Conservation (phyloP, 1,140 invertebrate genomes). For the Drosophila tropicalis region DNA sequence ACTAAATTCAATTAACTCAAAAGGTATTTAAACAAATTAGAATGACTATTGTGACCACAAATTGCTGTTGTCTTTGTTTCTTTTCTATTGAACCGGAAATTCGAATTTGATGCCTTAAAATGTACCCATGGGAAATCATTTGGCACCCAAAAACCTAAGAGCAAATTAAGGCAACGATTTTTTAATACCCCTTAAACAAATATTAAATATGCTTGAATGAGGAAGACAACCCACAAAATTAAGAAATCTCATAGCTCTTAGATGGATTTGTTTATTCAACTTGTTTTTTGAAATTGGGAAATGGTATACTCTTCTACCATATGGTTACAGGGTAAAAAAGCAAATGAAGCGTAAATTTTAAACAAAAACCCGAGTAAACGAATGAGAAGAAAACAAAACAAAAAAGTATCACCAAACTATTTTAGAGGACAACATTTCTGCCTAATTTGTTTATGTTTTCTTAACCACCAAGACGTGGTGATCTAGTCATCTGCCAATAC, state of each 20-base stretch:
- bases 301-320: not conserved
- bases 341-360: constrained; percentile 72
- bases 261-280: no score
- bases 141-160: not conserved
- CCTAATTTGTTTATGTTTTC: not conserved
- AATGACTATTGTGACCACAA: constrained; percentile 46
- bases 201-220: no score
- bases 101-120: constrained; percentile 40
- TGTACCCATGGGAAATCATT: constrained; percentile 42
- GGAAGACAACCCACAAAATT: no score
- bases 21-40: constrained; percentile 65
- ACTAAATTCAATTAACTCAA: constrained; percentile 67
- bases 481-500: no score
- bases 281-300: not conserved
- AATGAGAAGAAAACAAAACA: constrained; percentile 28
- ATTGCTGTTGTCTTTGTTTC: constrained; percentile 28
- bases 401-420: constrained; percentile 13
- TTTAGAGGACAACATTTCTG: constrained; percentile 13
- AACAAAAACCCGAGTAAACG: constrained; percentile 43
- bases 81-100: constrained; percentile 70
- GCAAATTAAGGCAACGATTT: not conserved
- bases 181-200: not conserved
- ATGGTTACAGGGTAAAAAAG: constrained; percentile 15
- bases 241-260: no score
- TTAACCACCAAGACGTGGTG: not conserved